phyloP scores from a whole-genome alignment of 2,797 vertebrate species.

The Mus spretus region DNA sequence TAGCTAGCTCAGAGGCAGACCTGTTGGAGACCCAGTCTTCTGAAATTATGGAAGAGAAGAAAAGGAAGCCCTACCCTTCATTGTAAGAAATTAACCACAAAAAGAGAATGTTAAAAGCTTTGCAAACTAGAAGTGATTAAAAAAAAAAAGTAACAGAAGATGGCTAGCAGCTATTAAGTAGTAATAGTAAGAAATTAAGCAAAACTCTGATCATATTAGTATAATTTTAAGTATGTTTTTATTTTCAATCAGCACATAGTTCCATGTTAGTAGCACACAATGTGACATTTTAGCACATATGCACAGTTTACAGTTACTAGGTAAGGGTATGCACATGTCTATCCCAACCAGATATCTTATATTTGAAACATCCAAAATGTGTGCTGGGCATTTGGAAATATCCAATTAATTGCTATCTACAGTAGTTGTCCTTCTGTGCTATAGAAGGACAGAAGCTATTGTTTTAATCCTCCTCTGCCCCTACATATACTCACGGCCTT shows the following conservation, averaged over 20 bases:
- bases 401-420: not conserved
- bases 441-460: not conserved
- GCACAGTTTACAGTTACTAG: not conserved
- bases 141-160: conserved; percentile 16
- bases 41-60: not conserved
- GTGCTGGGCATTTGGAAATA: not conserved
- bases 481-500: no score
- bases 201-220: not conserved
- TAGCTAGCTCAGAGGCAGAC: not conserved
- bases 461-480: not conserved
- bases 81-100: not conserved
- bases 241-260: not conserved
- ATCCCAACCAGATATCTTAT: not conserved
- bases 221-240: not conserved
- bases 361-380: not conserved
- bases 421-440: not conserved
- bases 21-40: not conserved
- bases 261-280: not conserved
- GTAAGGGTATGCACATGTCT: not conserved
- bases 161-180: not conserved
- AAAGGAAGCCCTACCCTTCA: not conserved
- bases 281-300: not conserved
- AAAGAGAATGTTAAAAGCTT: not conserved
- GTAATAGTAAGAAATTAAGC: conserved; percentile 38
- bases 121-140: not conserved